Percentiles rank a stretch among this genome's conserved stretches.
phyloP scores from a whole-genome alignment of 2,113 vertebrate species.

The Oncorhynchus clarkii region DNA sequence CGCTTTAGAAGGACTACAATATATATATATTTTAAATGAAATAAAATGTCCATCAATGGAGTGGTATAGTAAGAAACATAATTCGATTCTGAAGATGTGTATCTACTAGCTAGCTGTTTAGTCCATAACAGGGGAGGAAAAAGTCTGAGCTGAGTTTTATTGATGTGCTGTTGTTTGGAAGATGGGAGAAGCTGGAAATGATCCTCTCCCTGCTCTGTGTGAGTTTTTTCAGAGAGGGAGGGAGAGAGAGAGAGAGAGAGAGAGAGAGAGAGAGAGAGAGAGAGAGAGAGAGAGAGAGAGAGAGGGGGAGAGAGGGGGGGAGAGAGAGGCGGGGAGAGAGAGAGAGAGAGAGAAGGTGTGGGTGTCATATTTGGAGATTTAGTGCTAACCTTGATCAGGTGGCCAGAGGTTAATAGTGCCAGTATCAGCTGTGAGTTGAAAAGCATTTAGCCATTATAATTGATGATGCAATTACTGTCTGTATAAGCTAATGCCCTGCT shows the following conservation, averaged over 20 bases:
- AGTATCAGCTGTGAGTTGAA: slow-evolving; percentile 61
- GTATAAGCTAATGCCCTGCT: slow-evolving; percentile 49
- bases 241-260: not conserved
- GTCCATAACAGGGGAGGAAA: slow-evolving; percentile 8
- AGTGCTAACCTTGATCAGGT: slow-evolving; percentile 67
- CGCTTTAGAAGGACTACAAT: slow-evolving; percentile 4
- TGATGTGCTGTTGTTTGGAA: slow-evolving; percentile 2
- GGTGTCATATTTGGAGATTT: slow-evolving; percentile 46
- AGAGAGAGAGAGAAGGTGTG: slow-evolving; percentile 13
- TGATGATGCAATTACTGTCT: slow-evolving; percentile 68
- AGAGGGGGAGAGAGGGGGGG: too few species aligned
- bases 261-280: too few species aligned
- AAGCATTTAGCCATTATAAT: slow-evolving; percentile 62
- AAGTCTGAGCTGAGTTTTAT: not conserved
- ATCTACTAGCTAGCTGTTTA: not conserved
- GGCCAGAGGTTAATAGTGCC: slow-evolving; percentile 59
- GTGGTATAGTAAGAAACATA: not conserved
- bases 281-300: too few species aligned
- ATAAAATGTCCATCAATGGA: not conserved
- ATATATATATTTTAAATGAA: not conserved
- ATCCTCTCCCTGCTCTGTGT: not conserved
- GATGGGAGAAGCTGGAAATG: not conserved
- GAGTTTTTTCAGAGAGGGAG: not conserved
- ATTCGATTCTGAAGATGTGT: slow-evolving; percentile 9
- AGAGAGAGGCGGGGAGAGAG: too few species aligned